phyloP scores from a whole-genome alignment of 2,888 invertebrate genomes.

The Cheilosia scutellata region DNA sequence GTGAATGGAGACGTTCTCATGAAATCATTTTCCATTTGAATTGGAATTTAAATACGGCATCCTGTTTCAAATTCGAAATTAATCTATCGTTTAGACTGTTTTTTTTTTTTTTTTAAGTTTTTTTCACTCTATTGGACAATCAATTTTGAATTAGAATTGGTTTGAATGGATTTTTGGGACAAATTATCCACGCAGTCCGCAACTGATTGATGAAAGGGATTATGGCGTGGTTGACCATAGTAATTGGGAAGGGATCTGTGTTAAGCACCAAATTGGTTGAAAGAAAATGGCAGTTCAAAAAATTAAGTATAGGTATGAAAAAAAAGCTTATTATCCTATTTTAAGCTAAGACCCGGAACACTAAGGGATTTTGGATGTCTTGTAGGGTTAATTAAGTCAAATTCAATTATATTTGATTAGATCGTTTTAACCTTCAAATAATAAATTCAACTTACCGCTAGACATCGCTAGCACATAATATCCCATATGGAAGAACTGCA shows the following conservation, averaged over 20 bases:
- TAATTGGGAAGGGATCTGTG: constrained; percentile 20
- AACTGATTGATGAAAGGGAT: constrained; percentile 53
- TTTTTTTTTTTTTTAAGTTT: constrained; percentile 11
- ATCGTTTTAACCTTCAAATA: too few relatives aligned
- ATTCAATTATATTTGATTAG: too few relatives aligned
- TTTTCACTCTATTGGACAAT: constrained; percentile 29
- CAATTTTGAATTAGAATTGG: constrained; percentile 41
- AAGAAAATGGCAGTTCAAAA: too few relatives aligned
- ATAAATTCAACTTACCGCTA: too few relatives aligned
- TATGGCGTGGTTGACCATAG: constrained; percentile 34
- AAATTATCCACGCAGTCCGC: constrained; percentile 37
- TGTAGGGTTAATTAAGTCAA: too few relatives aligned
- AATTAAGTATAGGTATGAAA: too few relatives aligned
- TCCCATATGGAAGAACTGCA: too few relatives aligned
- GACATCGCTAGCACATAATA: too few relatives aligned
- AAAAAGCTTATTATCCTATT: too few relatives aligned
- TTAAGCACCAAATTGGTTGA: neutral
- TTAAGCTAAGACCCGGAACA: too few relatives aligned
- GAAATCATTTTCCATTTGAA: constrained; percentile 29
- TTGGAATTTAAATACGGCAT: constrained; percentile 43
- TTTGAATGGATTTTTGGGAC: constrained; percentile 18
- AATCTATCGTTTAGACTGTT: constrained; percentile 25
- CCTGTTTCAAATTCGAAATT: constrained; percentile 53
- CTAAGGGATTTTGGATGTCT: too few relatives aligned
- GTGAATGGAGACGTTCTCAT: neutral